phyloP scores from a whole-genome alignment of 2,888 invertebrate genomes.

The Caenorhabditis sp. region DNA sequence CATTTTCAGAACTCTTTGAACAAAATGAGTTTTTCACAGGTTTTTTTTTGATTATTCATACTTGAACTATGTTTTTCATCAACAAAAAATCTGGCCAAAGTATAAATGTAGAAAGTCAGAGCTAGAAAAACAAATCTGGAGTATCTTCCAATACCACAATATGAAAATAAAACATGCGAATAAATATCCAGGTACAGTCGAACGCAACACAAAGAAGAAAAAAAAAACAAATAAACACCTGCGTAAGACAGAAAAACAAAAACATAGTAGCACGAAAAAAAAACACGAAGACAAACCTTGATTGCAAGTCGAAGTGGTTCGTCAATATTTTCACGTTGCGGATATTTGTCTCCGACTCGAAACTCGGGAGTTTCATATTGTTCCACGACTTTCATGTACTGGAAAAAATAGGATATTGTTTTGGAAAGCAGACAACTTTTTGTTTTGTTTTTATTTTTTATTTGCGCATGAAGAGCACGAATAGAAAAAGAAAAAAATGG shows the following conservation, averaged over 20 bases:
- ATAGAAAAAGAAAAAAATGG: no score
- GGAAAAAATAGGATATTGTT: constrained; percentile 18
- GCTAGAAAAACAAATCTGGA: no score
- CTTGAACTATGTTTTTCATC: no score
- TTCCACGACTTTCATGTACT: constrained; percentile 57
- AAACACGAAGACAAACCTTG: constrained; percentile 72
- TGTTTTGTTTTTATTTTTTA: constrained; percentile 1
- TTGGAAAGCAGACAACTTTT: neutral
- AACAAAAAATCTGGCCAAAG: no score
- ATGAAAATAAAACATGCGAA: no score
- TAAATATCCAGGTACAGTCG: no score
- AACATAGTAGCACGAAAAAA: constrained; percentile 3
- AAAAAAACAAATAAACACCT: neutral
- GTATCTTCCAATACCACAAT: no score
- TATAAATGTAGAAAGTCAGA: no score
- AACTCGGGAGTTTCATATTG: constrained; percentile 54
- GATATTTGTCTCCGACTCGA: constrained; percentile 57
- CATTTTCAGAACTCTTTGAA: no score
- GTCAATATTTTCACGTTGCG: constrained; percentile 74
- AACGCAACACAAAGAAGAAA: neutral
- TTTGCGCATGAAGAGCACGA: neutral
- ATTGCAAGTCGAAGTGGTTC: constrained; percentile 89
- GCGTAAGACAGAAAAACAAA: neutral
- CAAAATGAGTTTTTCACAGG: no score
- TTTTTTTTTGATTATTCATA: no score